phyloP scores from a whole-genome alignment of 2,113 vertebrate genomes.

The Excalfactoria chinensis region DNA sequence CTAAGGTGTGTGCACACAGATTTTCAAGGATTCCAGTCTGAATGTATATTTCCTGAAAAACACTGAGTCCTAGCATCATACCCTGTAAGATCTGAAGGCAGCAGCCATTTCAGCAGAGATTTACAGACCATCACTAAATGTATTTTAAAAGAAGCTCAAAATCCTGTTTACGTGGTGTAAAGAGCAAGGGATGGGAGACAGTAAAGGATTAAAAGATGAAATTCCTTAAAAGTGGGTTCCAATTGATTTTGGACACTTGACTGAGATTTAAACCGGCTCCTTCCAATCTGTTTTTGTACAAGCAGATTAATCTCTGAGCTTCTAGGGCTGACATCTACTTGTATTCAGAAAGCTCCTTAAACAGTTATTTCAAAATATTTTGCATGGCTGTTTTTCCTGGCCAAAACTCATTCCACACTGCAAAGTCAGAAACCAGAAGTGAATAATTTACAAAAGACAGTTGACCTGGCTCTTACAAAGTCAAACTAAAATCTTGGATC shows the following conservation, averaged over 20 bases:
- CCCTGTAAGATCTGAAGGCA: slow-evolving; percentile 37
- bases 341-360: slow-evolving; percentile 33
- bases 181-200: slow-evolving; percentile 16
- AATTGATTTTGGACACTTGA: slow-evolving; percentile 18
- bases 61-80: not conserved
- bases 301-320: not conserved
- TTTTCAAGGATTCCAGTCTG: slow-evolving; percentile 46
- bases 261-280: not conserved
- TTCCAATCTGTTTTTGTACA: slow-evolving; percentile 19
- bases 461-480: slow-evolving; percentile 19
- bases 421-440: slow-evolving; percentile 37
- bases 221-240: slow-evolving; percentile 3
- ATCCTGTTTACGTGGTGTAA: not conserved
- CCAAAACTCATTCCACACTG: not conserved
- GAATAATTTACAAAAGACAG: slow-evolving; percentile 37
- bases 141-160: slow-evolving; percentile 26
- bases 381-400: not conserved
- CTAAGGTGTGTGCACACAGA: slow-evolving; percentile 4
- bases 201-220: slow-evolving; percentile 27
- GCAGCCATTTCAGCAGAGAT: slow-evolving; percentile 28
- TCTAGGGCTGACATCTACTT: not conserved
- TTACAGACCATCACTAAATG: slow-evolving; percentile 33
- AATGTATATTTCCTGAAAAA: slow-evolving; percentile 49
- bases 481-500: slow-evolving; percentile 7
- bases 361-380: slow-evolving; percentile 25